Evolutionary conservation across 92 coral and sea anemone species (phyloP).

Genomic region (Meandrina meandrites): DNA sequence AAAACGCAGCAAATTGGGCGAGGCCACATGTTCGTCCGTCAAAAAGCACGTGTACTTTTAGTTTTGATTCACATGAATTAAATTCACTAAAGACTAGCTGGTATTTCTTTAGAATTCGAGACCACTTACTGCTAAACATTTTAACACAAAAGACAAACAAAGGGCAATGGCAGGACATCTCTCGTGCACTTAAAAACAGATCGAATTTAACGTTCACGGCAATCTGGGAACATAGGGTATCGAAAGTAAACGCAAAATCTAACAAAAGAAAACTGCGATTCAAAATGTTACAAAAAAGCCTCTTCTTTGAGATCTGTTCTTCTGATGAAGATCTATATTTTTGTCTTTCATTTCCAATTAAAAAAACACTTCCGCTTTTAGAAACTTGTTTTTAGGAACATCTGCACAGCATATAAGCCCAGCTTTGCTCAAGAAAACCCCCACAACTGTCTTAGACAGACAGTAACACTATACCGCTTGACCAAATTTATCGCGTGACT

Average conservation of each 20-base stretch:
- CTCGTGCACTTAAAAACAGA: background rate
- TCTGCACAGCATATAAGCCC: conserved; percentile 17
- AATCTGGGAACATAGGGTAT: background rate
- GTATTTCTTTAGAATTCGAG: conserved; percentile 29
- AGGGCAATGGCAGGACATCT: background rate
- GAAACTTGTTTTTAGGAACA: background rate
- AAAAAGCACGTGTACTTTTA: conserved; percentile 38
- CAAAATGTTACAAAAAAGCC: background rate
- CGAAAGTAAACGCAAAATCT: background rate
- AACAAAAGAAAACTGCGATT: background rate
- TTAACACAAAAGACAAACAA: conserved; percentile 4
- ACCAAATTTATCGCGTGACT: background rate
- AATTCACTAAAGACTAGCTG: background rate
- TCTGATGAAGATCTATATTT: background rate
- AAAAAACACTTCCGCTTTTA: background rate
- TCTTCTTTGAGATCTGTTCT: background rate
- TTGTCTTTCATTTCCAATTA: background rate
- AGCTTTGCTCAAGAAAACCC: background rate
- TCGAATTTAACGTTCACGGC: background rate
- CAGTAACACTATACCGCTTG: background rate
- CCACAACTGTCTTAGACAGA: background rate
- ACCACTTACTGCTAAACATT: conserved; percentile 31
- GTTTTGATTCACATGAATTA: conserved; percentile 19
- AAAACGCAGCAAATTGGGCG: background rate
- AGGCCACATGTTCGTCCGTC: conserved; percentile 18